Evolutionary conservation across 1,140 invertebrate species (phyloP).

Genomic region (Spodoptera litura): DNA sequence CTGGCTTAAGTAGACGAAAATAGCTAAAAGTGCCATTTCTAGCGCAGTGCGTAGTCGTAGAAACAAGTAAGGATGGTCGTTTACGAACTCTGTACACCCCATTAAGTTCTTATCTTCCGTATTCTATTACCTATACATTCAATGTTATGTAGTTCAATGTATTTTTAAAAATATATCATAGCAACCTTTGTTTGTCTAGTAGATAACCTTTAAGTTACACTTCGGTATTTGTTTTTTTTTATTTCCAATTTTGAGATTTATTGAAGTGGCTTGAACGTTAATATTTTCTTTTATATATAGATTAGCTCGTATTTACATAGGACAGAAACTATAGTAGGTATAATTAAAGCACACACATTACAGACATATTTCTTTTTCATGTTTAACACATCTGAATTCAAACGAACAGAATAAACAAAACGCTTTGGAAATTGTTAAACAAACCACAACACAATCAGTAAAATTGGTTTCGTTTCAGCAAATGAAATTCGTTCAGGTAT

Average conservation of each 20-base stretch:
- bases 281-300: too few relatives aligned
- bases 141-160: constrained; percentile 6
- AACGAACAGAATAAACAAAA: neutral
- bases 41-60: constrained; percentile 7
- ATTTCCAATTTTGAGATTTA: too few relatives aligned
- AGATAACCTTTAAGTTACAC: too few relatives aligned
- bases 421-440: constrained; percentile 2
- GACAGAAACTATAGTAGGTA: too few relatives aligned
- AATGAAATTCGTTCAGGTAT: constrained; percentile 22
- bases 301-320: too few relatives aligned
- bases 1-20: neutral
- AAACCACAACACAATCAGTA: constrained; percentile 26
- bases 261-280: too few relatives aligned
- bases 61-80: constrained; percentile 12
- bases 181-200: too few relatives aligned
- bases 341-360: too few relatives aligned
- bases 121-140: constrained; percentile 21
- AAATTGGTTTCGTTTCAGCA: constrained; percentile 22
- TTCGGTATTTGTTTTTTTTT: too few relatives aligned
- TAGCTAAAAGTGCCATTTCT: neutral
- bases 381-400: too few relatives aligned
- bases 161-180: neutral
- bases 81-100: constrained; percentile 25
- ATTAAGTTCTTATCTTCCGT: constrained; percentile 24
- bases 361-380: too few relatives aligned